Percentiles rank a stretch among this genome's conserved stretches.
These are phyloP conservation scores for Cheilosia grossa DNA, from an alignment of 2,888 invertebrate species.

Conservation along the genomic window DNA sequence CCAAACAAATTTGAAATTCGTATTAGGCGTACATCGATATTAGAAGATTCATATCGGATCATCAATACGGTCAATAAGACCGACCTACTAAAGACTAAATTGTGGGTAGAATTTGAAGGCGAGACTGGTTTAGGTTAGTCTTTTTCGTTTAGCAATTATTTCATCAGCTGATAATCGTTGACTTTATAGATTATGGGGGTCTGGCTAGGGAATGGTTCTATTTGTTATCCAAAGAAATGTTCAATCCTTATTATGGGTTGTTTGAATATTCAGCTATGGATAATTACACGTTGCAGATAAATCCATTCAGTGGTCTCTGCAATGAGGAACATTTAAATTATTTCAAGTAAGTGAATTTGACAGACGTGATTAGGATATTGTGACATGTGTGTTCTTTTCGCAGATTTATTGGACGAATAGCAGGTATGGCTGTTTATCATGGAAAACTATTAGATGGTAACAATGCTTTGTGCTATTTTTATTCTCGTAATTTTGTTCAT, in stretches of 20 bases:
- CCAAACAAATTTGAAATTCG: constrained; percentile 99
- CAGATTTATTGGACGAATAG: constrained; percentile 96
- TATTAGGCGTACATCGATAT: constrained; percentile 93
- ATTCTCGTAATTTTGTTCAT: not conserved
- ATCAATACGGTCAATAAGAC: constrained; percentile 95
- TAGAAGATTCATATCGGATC: constrained; percentile 98
- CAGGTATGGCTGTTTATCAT: constrained; percentile 99
- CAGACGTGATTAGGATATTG: not conserved
- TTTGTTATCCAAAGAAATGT: constrained; percentile 99
- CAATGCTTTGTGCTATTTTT: not conserved
- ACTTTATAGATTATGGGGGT: constrained; percentile 94
- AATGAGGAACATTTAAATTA: constrained; percentile 99
- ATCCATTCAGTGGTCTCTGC: constrained; percentile 98
- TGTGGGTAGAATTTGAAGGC: constrained; percentile 99
- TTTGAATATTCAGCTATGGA: constrained; percentile 99
- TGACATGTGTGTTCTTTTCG: constrained; percentile 2
- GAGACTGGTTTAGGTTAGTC: constrained; percentile 91
- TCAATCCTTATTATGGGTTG: constrained; percentile 99
- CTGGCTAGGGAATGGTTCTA: constrained; percentile 99
- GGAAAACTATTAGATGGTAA: constrained; percentile 98
- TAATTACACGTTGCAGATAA: constrained; percentile 99
- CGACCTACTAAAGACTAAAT: constrained; percentile 97
- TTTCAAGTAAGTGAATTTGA: constrained; percentile 87
- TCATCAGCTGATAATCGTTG: not conserved
- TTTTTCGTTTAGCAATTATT: not conserved